phyloP scores from a whole-genome alignment of 2,888 invertebrate species.

The Caenorhabditis imperialis region DNA sequence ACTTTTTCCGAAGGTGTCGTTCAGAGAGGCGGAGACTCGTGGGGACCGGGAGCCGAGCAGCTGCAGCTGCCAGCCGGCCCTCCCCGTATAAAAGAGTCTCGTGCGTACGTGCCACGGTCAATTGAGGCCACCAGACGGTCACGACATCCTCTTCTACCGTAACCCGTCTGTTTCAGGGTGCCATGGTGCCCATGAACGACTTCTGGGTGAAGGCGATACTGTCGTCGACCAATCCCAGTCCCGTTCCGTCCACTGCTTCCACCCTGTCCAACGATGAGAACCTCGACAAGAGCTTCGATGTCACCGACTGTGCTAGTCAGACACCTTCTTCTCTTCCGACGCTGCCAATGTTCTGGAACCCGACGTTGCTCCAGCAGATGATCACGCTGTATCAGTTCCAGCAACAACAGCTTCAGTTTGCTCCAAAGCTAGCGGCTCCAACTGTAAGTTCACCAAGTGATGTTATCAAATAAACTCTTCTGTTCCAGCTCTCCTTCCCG shows the following conservation, averaged over 20 bases:
- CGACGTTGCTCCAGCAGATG: slow-evolving; percentile 40
- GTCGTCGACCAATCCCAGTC: slow-evolving; percentile 48
- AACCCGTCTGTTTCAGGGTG: slow-evolving; percentile 9
- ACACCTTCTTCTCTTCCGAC: background rate
- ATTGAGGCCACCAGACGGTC: slow-evolving; percentile 44
- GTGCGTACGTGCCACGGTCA: slow-evolving; percentile 50
- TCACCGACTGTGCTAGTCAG: slow-evolving; percentile 11
- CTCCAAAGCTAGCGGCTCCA: slow-evolving; percentile 12
- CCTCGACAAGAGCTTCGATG: slow-evolving; percentile 17
- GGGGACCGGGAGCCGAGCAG: slow-evolving; percentile 30
- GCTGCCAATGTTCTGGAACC: slow-evolving; percentile 52
- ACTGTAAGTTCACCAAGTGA: slow-evolving; percentile 7
- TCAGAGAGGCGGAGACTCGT: slow-evolving; percentile 34
- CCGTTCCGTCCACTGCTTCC: slow-evolving; percentile 45
- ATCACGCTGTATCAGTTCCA: slow-evolving; percentile 48
- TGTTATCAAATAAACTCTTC: background rate
- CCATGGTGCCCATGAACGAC: slow-evolving; percentile 55
- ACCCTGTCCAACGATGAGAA: slow-evolving; percentile 51
- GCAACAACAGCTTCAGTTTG: slow-evolving; percentile 38
- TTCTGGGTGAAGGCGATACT: slow-evolving; percentile 58
- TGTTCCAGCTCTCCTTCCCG: slow-evolving; percentile 25
- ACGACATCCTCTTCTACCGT: slow-evolving; percentile 15
- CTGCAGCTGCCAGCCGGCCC: slow-evolving; percentile 41
- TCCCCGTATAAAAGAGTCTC: slow-evolving; percentile 34
- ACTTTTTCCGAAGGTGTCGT: slow-evolving; percentile 26